Percentiles rank a stretch among this genome's conserved stretches.
Evolutionary conservation across 1,140 invertebrate genomes (phyloP).

Genomic region (Cyclargus thomasi): DNA sequence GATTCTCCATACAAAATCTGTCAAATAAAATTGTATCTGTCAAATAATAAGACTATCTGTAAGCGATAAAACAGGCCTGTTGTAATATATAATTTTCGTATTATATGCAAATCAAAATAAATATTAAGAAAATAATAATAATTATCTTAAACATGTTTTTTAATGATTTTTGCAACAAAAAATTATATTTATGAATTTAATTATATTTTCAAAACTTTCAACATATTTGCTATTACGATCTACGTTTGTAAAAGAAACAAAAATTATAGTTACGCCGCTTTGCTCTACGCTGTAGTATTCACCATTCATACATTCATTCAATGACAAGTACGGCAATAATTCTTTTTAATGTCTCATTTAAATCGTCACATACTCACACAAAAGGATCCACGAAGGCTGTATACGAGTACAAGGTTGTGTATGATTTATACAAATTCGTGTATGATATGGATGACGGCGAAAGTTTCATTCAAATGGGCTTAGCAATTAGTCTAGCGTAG

Average conservation of each 20-base stretch:
- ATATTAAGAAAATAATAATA: too few species aligned
- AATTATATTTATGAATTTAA: too few species aligned
- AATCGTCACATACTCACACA: constrained; percentile 49
- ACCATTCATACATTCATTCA: constrained; percentile 40
- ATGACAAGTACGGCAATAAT: constrained; percentile 62
- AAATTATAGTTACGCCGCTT: not conserved
- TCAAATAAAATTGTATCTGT: too few species aligned
- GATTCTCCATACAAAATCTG: too few species aligned
- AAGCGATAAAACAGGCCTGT: too few species aligned
- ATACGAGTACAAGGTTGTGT: constrained; percentile 56
- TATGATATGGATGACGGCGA: constrained; percentile 18
- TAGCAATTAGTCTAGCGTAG: not conserved
- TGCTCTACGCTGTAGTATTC: constrained; percentile 30
- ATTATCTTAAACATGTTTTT: too few species aligned
- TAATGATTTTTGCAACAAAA: too few species aligned
- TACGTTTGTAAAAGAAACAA: not conserved
- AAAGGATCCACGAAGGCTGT: constrained; percentile 52
- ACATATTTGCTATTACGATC: not conserved
- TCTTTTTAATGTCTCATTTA: constrained; percentile 69
- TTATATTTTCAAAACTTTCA: too few species aligned
- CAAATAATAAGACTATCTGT: too few species aligned
- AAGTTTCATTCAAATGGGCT: constrained; percentile 4
- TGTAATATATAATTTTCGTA: too few species aligned
- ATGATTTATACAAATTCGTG: constrained; percentile 63
- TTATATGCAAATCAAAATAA: too few species aligned